Base-by-base conservation (phyloP, 1,140 invertebrate genomes). In the Neodiprion pinetum region DNA sequence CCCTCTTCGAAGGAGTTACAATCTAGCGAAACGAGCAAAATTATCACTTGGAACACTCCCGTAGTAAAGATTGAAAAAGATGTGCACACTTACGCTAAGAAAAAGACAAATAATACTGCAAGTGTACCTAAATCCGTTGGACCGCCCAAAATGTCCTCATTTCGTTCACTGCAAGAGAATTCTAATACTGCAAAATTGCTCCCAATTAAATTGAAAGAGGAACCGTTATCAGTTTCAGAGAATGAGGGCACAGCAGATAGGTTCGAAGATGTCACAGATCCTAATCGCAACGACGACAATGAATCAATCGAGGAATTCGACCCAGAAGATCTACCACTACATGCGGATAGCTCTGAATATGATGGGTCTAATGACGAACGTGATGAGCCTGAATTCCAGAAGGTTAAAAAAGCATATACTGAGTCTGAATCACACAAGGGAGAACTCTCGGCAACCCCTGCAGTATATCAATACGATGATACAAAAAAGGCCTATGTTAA, bases 301-400 rank as follows among this genome's bases (percentile, higher is more conserved):
- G 86, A 87, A 53, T 86, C 86, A 0, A 83, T 86, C 28, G 86
- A 88, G 76, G 87, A 89, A 77, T 88, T 88, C 70, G 87, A 88
- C 81, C 87, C 87, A 1, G 86, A 88, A 48, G 83, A 88, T 80
- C 79, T 82, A 21, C 74, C 79, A 0, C 82, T 81, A 72, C 79
- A 83, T 48, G 75, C 76, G 12, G 83, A 83, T 21, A 78, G 61
- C 10, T 80, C 78, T 4, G 83, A 84, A 73, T 70, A 12, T 14
- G 69, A 28, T 3, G 78, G 80, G 70, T 73, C 77, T 23, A 76
- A 82, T 47, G 74, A 78, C 61, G 80, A 81, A 72, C 65, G 23
- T 11, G 48, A 71, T 8, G 7, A 49, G 9, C 23, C 12, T 49
- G 9, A 21, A 14, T 23, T 12, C 17, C 67, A 69, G 67, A 69